Percentiles rank a stretch among this genome's conserved stretches.
Conservation (phyloP, 1,140 invertebrate species). For the Apis cerana region DNA sequence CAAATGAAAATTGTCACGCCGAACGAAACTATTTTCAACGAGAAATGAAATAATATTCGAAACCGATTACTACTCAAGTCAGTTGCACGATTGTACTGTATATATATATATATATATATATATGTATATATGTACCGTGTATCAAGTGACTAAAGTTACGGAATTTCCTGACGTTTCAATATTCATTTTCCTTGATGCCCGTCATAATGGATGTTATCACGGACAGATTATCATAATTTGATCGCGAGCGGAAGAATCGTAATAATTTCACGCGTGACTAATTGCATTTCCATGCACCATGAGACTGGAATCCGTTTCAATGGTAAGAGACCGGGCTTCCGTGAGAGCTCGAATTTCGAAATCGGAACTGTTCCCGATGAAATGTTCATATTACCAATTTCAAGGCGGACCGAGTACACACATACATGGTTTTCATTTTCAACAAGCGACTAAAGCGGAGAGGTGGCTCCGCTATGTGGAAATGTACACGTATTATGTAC, state of each 20-base stretch:
- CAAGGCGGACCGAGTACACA: not conserved
- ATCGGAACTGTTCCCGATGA: not conserved
- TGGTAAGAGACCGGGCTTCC: not conserved
- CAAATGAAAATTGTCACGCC: too few species aligned
- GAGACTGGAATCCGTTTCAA: not conserved
- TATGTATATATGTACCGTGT: not conserved
- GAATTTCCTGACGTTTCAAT: slow-evolving; percentile 20
- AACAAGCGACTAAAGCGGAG: not conserved
- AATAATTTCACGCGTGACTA: slow-evolving; percentile 27
- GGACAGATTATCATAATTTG: slow-evolving; percentile 6
- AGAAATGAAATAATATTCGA: not conserved
- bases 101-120: too few species aligned
- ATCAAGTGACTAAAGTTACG: not conserved
- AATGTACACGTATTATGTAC: not conserved
- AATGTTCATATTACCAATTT: slow-evolving; percentile 43
- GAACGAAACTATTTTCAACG: not conserved
- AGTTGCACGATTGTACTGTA: not conserved
- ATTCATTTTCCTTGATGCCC: not conserved
- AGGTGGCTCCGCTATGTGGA: not conserved
- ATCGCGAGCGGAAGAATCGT: not conserved
- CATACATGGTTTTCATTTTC: slow-evolving; percentile 22
- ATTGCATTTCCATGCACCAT: not conserved
- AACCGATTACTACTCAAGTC: not conserved
- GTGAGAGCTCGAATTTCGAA: slow-evolving; percentile 15
- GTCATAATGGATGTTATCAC: not conserved